Percentiles rank a stretch among this genome's conserved stretches.
Evolutionary conservation across 92 coral and sea anemone genomes (phyloP).

Genomic region (Chrysogorgia sp.): DNA sequence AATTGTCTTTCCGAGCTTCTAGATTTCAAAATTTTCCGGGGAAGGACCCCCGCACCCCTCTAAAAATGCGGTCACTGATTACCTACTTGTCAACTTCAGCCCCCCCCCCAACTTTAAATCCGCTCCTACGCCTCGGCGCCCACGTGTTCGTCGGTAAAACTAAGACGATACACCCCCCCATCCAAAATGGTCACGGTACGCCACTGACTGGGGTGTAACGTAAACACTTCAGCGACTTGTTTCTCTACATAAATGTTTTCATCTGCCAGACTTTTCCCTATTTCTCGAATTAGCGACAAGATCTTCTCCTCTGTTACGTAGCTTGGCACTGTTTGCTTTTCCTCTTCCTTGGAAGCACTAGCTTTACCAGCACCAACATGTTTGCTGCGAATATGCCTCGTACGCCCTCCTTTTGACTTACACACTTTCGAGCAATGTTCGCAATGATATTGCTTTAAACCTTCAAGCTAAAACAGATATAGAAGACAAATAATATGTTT

Average conservation of each 20-base stretch:
- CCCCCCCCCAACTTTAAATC: too few relatives aligned
- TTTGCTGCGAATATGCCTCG: not conserved
- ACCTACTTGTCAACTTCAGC: too few relatives aligned
- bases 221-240: not conserved
- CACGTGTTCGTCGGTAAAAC: too few relatives aligned
- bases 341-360: not conserved
- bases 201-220: constrained; percentile 9
- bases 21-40: too few relatives aligned
- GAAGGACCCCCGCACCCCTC: too few relatives aligned
- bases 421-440: constrained; percentile 7
- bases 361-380: not conserved
- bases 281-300: not conserved
- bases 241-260: not conserved
- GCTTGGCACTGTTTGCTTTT: not conserved
- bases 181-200: too few relatives aligned
- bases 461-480: constrained; percentile 8
- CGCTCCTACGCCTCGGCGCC: too few relatives aligned
- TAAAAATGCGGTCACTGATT: too few relatives aligned
- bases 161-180: too few relatives aligned
- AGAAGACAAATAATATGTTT: not conserved
- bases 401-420: constrained; percentile 14
- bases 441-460: constrained; percentile 9
- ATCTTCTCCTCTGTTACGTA: not conserved
- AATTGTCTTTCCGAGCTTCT: too few relatives aligned
- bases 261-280: not conserved